Base-by-base conservation (phyloP, 2,888 invertebrate species). In the Callimorpha dominula region DNA sequence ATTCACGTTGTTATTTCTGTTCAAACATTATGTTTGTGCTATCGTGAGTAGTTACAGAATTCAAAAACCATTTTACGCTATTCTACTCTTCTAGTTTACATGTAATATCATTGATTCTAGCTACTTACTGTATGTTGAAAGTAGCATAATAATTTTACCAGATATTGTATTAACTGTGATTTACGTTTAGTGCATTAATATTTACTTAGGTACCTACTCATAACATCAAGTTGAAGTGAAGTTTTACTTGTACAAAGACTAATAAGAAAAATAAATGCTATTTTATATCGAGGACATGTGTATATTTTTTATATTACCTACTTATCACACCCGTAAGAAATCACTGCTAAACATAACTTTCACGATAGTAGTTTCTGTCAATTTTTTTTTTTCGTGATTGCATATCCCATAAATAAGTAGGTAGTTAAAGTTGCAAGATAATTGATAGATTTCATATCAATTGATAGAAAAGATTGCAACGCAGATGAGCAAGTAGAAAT, bases 151-250 rank as follows among this genome's bases (percentile, higher is more conserved):
- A n/a, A 43, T 17, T 42, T 81, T 70, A 76, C 72, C 69, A 78
- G 73, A 78, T 73, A 74, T 73, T 77, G 77, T 81, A 80, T 75
- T 73, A 74, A 82, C 82, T 83, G 82, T 83, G 82, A 83, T 83
- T 77, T 84, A 71, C 75, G 73, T 81, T 79, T 81, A 81, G 50
- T 73, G 68, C 14, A 15, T 42, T 65, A 49, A 46, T 15, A 20
- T 66, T 72, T 70, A 50, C 54, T 65, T 31, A 31, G 31, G 31
- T 1, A 31, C n/a, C n/a, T n/a, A n/a, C 75, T 31, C 1, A 76
- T 75, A 49, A 57, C n/a, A 68, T 73, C 74, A 66, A 76, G 74
- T 78, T 83, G 80, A 81, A 78, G 74, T 52, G 42, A 63, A 54
- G 43, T 14, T 65, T 40, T 65, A 52, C 42, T 64, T 72, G 72